Base-by-base conservation (phyloP, 2,797 vertebrate genomes). In the Sphaeramia orbicularis region DNA sequence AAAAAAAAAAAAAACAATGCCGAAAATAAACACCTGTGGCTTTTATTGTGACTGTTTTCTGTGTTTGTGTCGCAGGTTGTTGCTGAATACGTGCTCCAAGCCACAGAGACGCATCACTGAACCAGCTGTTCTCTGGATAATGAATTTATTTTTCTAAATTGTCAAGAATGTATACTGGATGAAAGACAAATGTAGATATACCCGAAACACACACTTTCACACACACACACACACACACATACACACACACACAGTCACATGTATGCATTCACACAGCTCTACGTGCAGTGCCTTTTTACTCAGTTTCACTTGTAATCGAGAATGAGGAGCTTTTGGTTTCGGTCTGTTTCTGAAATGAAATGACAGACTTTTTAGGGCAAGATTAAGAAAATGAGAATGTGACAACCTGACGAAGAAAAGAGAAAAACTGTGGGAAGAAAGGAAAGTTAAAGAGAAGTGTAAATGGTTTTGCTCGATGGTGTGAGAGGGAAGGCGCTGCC, bases 101-200 rank as follows among this genome's bases (percentile, higher is more conserved):
- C 68, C 65, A 71, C 63, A 27, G 68, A 65, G 74, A 80, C 13
- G 27, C 60, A 57, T 50, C 44, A 59, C 61, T 42, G 78, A 76
- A 66, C 79, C 86, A 86, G 84, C 87, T 77, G 75, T 81, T 89
- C 65, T 71, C 65, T 72, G 78, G 81, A 86, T 69, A 37, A 66
- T 60, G 21, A 80, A 74, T 84, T 52, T 87, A 81, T 87, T 89
- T 89, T 91, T 87, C 59, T 72, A 86, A 83, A 76, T 79, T 38
- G 16, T 61, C 71, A 64, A 78, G 83, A 89, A 85, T 84, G 85
- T 89, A 76, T 81, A 74, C 37, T 76, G 76, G 74, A 81, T 73
- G 69, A 81, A 76, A 76, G 65, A 68, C 21, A 65, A 71, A 78
- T 51, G 36, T 47, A 56, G 13, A 67, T 11, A 51, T 19, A 45